Evolutionary conservation across 2,113 vertebrate species (phyloP), one percentile per base, ranked within the genome.

Genomic region (Boleophthalmus pectinirostris): DNA sequence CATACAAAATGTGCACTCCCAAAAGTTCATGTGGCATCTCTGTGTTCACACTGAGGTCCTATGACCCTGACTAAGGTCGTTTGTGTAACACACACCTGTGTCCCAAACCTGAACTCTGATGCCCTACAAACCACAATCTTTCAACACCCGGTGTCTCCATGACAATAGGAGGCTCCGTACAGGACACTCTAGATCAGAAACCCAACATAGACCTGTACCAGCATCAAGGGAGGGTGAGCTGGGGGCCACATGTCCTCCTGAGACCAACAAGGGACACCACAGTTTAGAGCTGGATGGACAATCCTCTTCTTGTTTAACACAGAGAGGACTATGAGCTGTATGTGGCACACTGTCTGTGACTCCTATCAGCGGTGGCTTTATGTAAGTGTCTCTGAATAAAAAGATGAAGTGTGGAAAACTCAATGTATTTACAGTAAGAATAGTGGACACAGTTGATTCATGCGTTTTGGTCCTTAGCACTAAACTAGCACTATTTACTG

Each of bases 41-140:
- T 60, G 2, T 75, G 60, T 56, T 24, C 71, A 56, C 78, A 84
- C 72, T 56, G 63, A 65, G 78, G 66, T 66, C 73, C 77, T 74
- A 64, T 86, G 83, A 89, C 78, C 77, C 82, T 72, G 67, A 73
- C 54, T 53, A 74, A 68, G 78, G 81, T 84, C 35, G 63, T 72
- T 66, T 45, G 3, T 88, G 92, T 92, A 93, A 93, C 68, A 15
- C 77, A 93, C 84, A 92, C 93, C 90, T 4, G 66, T 91, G 92
- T 89, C 92, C 93, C 53, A 51, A 73, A 46, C 74, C 68, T 93
- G 92, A 93, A 91, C 92, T 81, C 76, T 61, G 77, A 80, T 46
- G 70, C 75, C 78, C 69, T 35, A 20, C 60, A 60, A 82, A 77
- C 84, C 76, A 70, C 20, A 24, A 70, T 75, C 78, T 77, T 82